These are phyloP conservation scores for Harmothoe impar DNA, from an alignment of 2,888 invertebrate genomes.

Conservation along the genomic window DNA sequence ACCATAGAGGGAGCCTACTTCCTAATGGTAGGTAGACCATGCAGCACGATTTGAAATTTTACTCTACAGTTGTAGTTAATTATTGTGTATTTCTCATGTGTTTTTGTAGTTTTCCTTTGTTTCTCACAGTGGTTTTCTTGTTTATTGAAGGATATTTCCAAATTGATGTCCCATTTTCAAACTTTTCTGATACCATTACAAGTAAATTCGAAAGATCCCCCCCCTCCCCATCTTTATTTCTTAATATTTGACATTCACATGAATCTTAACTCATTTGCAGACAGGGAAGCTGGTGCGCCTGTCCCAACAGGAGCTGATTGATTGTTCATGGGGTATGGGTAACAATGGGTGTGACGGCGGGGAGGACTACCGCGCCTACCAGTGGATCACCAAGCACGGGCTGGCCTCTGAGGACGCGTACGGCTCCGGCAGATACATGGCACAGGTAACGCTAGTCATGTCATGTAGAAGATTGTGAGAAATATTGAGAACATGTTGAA, in stretches of 20 bases:
- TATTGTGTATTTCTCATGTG: not conserved
- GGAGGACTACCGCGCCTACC: slow-evolving; percentile 96
- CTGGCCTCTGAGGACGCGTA: slow-evolving; percentile 96
- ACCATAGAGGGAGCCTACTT: slow-evolving; percentile 95
- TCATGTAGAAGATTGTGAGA: not conserved
- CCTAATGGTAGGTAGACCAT: slow-evolving; percentile 68
- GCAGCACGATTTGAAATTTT: not conserved
- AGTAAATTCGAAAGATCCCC: no score
- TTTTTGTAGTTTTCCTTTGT: no score
- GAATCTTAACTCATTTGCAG: no score
- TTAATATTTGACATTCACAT: no score
- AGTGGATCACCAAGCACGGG: slow-evolving; percentile 95
- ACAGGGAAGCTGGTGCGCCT: slow-evolving; percentile 90
- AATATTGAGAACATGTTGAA: no score
- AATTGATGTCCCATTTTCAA: no score
- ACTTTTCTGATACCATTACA: no score
- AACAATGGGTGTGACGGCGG: slow-evolving; percentile 97
- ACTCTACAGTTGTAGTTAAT: no score
- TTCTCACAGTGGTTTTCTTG: no score
- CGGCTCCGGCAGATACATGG: slow-evolving; percentile 91
- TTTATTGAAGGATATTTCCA: no score
- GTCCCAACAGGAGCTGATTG: slow-evolving; percentile 96
- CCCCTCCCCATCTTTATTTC: no score
- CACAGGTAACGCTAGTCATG: slow-evolving; percentile 86
- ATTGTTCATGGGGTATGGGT: slow-evolving; percentile 98